Base-by-base conservation (phyloP, 2,113 vertebrate genomes). In the Suricata suricatta region DNA sequence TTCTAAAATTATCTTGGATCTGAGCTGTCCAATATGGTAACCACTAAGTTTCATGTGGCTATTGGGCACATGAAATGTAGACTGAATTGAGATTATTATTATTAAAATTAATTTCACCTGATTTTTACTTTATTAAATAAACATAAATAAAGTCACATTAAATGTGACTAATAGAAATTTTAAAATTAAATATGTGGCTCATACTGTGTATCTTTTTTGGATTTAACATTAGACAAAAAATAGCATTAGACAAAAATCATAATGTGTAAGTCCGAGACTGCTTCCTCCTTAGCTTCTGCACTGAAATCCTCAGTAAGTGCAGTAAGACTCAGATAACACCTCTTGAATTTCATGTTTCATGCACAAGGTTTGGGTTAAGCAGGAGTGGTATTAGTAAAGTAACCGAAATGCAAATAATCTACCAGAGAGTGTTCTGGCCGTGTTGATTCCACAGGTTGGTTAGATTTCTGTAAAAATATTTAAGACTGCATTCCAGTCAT, bases 81-180 rank as follows among this genome's bases (percentile, higher is more conserved):
- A 92, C 41, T 89, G 76, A 94, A 81, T 35, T 88, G 52, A 89
- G n/a, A 82, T 80, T 50, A 38, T 47, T 50, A 38, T 47, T 92
- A 64, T 97, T 93, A 90, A 85, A 91, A 91, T 96, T 85, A n/a
- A 44, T 72, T 76, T 88, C 29, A 52, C 41, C 16, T 95, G 50
- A 93, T 97, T 97, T 92, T 88, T 84, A 84, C 41, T 50, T 94
- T 41, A 41, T 74, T 72, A 93, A 72, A 52, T 27, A 47, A 50
- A 50, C 50, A 50, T 50, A 50, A 50, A 50, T 50, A 50, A 50
- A 14, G 50, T 50, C 13, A 50, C 50, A 41, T 74, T 72, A 92
- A 74, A 52, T 27, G 25, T 27, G n/a, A 44, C 50, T 91, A 88
- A 44, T 50, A 83, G 77, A 92, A 92, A 38, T 19, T 88, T 44